A percentile compares a stretch with the other conserved stretches of the same genome.
These are phyloP conservation scores for Harpalus rubripes DNA, from an alignment of 2,888 invertebrate genomes.

Conservation along the genomic window DNA sequence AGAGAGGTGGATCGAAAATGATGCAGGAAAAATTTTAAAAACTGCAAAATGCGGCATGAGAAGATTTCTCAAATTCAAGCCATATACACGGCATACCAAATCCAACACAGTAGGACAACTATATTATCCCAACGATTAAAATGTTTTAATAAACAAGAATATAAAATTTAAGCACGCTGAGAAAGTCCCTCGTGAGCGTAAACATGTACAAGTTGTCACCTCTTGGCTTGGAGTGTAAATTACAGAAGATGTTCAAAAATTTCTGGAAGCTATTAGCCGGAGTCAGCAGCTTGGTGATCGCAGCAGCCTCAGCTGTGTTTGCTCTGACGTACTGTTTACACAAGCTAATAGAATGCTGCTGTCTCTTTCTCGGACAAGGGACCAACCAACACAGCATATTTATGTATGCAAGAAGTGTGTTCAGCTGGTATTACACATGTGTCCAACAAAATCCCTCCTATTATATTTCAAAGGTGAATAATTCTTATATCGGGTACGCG, in stretches of 20 bases:
- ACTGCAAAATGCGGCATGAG: too few relatives aligned
- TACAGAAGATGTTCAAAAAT: slow-evolving; percentile 53
- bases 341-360: slow-evolving; percentile 72
- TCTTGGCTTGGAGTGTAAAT: slow-evolving; percentile 50
- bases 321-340: slow-evolving; percentile 71
- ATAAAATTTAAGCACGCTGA: slow-evolving; percentile 38
- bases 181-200: slow-evolving; percentile 20
- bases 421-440: slow-evolving; percentile 73
- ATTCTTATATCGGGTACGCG: slow-evolving; percentile 27
- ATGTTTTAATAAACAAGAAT: slow-evolving; percentile 39
- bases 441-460: slow-evolving; percentile 43
- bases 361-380: slow-evolving; percentile 64
- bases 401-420: slow-evolving; percentile 73
- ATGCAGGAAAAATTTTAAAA: too few relatives aligned
- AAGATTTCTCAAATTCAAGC: too few relatives aligned
- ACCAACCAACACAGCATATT: slow-evolving; percentile 69
- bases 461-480: slow-evolving; percentile 60
- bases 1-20: too few relatives aligned
- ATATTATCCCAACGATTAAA: not conserved
- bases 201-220: slow-evolving; percentile 55
- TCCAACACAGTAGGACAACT: not conserved
- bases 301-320: slow-evolving; percentile 63
- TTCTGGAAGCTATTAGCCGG: slow-evolving; percentile 62
- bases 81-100: too few relatives aligned
- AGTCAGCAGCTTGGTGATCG: slow-evolving; percentile 19